phyloP scores from a whole-genome alignment of 2,113 vertebrate species.

The Bambusicola thoracicus region DNA sequence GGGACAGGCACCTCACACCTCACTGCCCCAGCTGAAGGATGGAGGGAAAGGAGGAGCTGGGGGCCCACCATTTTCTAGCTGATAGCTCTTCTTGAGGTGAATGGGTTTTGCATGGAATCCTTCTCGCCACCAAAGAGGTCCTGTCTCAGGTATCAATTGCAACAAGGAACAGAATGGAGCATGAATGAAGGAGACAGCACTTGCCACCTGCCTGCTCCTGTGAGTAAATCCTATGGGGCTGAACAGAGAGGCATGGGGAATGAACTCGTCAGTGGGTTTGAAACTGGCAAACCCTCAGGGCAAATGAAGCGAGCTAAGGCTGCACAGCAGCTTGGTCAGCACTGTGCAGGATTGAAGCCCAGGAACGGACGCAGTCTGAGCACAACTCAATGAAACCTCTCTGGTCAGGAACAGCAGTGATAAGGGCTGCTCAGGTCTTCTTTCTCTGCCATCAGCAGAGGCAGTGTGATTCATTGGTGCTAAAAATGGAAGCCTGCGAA shows the following conservation, averaged over 20 bases:
- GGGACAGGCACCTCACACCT: not conserved
- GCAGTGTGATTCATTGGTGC: not conserved
- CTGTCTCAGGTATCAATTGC: not conserved
- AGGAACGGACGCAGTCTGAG: not conserved
- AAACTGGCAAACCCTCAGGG: not conserved
- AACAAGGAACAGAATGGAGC: not conserved
- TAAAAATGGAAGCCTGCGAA: not conserved
- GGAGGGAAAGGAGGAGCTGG: not conserved
- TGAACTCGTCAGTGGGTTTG: not conserved
- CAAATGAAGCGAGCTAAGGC: not conserved
- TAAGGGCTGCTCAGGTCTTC: not conserved
- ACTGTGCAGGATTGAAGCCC: not conserved
- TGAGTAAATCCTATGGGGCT: fast-evolving
- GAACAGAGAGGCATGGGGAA: not conserved
- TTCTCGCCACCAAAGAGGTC: not conserved
- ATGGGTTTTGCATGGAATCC: not conserved
- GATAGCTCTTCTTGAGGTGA: not conserved
- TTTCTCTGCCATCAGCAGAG: not conserved
- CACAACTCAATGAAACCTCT: not conserved
- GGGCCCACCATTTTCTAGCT: not conserved
- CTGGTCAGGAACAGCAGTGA: fast-evolving
- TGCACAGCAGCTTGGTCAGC: not conserved
- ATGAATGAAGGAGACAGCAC: not conserved
- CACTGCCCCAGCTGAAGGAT: not conserved
- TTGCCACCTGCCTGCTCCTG: not conserved